Conservation (phyloP, 1,140 invertebrate genomes). For the Papilio machaon region DNA sequence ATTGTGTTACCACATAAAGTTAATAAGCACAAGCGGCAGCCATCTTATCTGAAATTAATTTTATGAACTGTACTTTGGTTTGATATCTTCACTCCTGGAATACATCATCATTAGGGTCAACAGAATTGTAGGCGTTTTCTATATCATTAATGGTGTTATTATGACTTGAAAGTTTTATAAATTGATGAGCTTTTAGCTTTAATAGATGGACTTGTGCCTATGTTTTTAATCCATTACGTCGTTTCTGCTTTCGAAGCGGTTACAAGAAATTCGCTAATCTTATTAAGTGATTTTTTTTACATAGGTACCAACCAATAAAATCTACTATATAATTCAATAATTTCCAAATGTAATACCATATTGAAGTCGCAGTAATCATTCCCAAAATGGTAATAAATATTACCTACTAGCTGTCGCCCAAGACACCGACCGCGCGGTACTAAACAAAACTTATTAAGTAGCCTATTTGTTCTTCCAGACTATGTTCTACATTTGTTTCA, state of each 20-base stretch:
- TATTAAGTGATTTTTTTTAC: background rate
- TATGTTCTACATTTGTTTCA: no score
- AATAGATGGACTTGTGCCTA: background rate
- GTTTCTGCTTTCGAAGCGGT: background rate
- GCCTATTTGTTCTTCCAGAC: no score
- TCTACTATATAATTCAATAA: background rate
- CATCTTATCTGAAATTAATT: background rate
- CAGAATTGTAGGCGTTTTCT: background rate
- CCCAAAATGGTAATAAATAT: no score
- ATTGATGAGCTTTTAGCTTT: conserved; percentile 20
- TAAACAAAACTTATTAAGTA: no score
- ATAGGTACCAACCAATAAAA: background rate
- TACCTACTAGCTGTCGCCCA: no score
- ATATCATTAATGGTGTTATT: background rate
- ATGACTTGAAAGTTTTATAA: conserved; percentile 13
- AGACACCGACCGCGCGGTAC: no score
- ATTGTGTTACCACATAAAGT: conserved; percentile 12
- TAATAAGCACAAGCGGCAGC: background rate
- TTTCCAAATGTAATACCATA: background rate
- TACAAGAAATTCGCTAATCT: background rate
- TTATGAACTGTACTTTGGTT: background rate
- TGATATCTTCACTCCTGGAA: conserved; percentile 3
- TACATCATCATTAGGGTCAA: conserved; percentile 9
- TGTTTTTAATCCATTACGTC: background rate
- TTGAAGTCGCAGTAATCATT: no score